Evolutionary conservation across 2,797 vertebrate species (phyloP), one percentile per base, ranked within the genome.

Genomic region (Aeoliscus strigatus): DNA sequence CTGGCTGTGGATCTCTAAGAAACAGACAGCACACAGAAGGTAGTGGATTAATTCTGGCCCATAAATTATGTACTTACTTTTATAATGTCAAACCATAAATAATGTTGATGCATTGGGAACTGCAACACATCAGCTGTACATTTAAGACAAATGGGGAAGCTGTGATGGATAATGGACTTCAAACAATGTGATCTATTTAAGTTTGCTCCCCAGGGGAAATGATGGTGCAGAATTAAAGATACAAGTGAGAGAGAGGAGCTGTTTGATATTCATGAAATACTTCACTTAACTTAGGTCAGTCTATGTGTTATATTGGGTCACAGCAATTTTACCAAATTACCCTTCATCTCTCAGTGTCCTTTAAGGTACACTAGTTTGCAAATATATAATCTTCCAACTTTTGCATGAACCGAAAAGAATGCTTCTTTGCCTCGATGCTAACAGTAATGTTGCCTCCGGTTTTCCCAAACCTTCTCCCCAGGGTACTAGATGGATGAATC

Each of bases 1-100:
- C 86, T 83, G 74, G 68, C 78, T 73, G 77, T 75, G 66, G 74
- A 87, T 87, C 78, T 82, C 60, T 83, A 48, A 70, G 81, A 89
- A 86, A 84, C 81, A 82, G 82, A 82, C 84, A 84, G 79, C 79
- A 73, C 73, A 78, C 69, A 66, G 82, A 87, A 88, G 83, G 80
- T 83, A 85, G 79, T 80, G 83, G 80, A 87, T 86, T 88, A 82
- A 88, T 88, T 89, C 81, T 81, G 74, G 42, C 37, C 83, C 80
- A 88, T 90, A 88, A 90, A 89, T 90, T 88, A 90, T 88, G 86
- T 82, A 88, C 80, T 83, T 87, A 83, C 83, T 88, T 89, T 88
- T 87, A 83, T 87, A 88, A 87, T 88, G 85, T 85, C 77, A 85
- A 80, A 81, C 79, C 84, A 88, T 90, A 88, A 89, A 90, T 89